Base-by-base conservation (phyloP, 2,888 invertebrate genomes). In the Ormyrus pomaceus region DNA sequence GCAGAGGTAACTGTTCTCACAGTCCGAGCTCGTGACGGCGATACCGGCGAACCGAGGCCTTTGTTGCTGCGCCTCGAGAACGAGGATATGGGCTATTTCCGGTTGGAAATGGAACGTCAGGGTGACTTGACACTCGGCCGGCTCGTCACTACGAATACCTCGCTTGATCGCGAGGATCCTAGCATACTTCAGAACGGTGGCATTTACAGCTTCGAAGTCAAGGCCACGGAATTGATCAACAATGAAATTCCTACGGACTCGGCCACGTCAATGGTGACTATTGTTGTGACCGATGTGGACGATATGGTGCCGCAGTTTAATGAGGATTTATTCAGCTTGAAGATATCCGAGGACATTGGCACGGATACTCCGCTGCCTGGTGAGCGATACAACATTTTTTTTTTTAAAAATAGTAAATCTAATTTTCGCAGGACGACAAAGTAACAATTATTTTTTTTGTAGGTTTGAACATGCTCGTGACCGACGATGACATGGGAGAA, bases 1-100 rank as follows among this genome's bases (percentile, higher is more conserved):
- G 92, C 93, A 19, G 85, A 86, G 48, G 85, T 89, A 55, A 88
- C 94, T 66, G 93, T 96, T 75, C 91, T 96, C 87, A 94, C 94
- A 19, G 94, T 97, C 0, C 91, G 93, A 84, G 96, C 96, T 0
- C 93, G 94, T 80, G 97, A 97, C 87, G 97, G 96, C 0, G 97
- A 97, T 88, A 93, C 94, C 5, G 96, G 96, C 0, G 94, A 94
- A 84, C 94, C 95, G 0, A 91, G 95, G 64, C 92, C 94, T 70
- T 91, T 96, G 2, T 87, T 93, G n/a, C 87, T 96, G 10, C 93
- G 94, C 0, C 88, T 96, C 11, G 95, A 95, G 88, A 94, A 94
- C 59, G 96, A 96, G 79, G 90, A 91, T 0, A 92, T 94, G 51
- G 93, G 93, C 0, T 95, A 96, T 88, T 96, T 96, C 85, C 92